Percentiles rank a stretch among this genome's conserved stretches.
These are phyloP conservation scores for Catagonus wagneri DNA, from an alignment of 2,113 vertebrate genomes.

Conservation along the genomic window DNA sequence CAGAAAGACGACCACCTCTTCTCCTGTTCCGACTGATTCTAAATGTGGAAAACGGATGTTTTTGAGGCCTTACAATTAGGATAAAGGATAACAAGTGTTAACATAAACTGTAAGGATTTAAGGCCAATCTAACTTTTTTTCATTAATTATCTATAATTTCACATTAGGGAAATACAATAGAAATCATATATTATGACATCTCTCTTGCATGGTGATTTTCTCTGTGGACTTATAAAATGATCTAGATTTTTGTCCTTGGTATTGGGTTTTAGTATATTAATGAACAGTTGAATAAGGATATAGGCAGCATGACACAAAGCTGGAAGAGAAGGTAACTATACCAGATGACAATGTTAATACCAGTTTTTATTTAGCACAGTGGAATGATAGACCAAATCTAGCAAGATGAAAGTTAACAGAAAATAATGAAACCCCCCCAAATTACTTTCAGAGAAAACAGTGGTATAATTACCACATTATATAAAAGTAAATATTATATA, in stretches of 20 bases:
- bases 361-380: not conserved
- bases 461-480: not conserved
- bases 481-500: not conserved
- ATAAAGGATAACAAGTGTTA: not conserved
- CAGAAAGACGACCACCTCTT: not conserved
- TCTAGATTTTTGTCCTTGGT: not conserved
- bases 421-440: not conserved
- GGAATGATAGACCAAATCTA: not conserved
- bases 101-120: not conserved
- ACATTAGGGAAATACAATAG: not conserved
- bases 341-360: not conserved
- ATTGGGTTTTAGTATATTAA: not conserved
- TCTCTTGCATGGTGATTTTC: not conserved
- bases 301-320: not conserved
- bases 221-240: not conserved
- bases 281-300: too few species aligned
- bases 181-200: not conserved
- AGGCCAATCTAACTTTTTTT: not conserved
- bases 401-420: not conserved
- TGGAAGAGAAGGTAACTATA: too few species aligned
- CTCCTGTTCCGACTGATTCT: not conserved
- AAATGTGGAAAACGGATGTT: not conserved
- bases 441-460: not conserved
- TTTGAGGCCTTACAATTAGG: too few species aligned
- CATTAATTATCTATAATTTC: not conserved